phyloP scores from a whole-genome alignment of 2,797 vertebrate species.

The Helicolenus hilgendorfi region DNA sequence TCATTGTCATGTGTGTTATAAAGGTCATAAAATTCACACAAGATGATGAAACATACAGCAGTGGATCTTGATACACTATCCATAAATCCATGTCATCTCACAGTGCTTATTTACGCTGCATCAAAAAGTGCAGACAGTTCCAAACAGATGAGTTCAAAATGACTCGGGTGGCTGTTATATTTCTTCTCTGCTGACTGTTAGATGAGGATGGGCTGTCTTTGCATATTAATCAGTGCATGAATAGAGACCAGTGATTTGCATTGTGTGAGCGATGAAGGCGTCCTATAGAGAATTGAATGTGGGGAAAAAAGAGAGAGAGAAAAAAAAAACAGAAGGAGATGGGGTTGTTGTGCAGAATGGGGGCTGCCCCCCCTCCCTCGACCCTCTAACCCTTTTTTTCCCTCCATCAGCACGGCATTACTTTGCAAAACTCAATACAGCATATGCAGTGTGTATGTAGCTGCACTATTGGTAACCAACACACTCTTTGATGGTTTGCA shows the following conservation, averaged over 20 bases:
- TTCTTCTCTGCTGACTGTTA: constrained; percentile 77
- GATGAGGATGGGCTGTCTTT: constrained; percentile 90
- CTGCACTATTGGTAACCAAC: not conserved
- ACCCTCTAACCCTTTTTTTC: constrained; percentile 66
- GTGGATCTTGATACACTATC: constrained; percentile 20
- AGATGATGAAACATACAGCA: not conserved
- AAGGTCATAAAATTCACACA: not conserved
- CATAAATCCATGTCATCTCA: constrained; percentile 26
- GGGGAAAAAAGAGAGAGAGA: constrained; percentile 39
- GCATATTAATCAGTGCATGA: constrained; percentile 97
- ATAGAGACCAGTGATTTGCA: constrained; percentile 93
- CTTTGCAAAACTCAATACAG: constrained; percentile 68
- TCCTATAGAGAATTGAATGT: constrained; percentile 89
- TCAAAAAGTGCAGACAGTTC: constrained; percentile 38
- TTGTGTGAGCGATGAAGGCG: constrained; percentile 92
- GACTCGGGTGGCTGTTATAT: constrained; percentile 58
- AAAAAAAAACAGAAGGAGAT: constrained; percentile 38
- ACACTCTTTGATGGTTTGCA: not conserved
- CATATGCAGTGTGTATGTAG: not conserved
- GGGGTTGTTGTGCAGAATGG: constrained; percentile 91
- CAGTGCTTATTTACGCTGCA: not conserved
- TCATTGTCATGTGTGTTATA: too few relatives aligned
- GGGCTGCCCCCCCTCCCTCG: constrained; percentile 28
- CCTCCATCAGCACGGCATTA: constrained; percentile 85
- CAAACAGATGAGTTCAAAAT: constrained; percentile 41